Percentiles rank a stretch among this genome's conserved stretches.
Evolutionary conservation across 1,140 invertebrate species (phyloP).

Genomic region (Brevipalpus yothersi): DNA sequence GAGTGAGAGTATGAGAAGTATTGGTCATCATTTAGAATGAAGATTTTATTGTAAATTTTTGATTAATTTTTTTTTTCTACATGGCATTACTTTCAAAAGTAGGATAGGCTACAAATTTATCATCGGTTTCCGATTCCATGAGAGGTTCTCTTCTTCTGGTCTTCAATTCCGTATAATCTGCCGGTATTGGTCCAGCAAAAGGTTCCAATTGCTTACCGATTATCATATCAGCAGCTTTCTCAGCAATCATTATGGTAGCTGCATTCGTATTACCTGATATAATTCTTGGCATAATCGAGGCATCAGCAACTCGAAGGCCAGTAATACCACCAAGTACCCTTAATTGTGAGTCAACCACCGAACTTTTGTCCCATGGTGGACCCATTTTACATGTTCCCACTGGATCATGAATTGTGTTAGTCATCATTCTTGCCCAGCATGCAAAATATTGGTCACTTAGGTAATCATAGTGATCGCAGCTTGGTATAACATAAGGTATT

Average conservation of each 20-base stretch:
- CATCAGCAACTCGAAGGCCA: slow-evolving; percentile 13
- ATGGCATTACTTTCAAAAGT: too few relatives aligned
- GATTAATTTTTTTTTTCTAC: too few relatives aligned
- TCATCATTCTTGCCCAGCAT: slow-evolving; percentile 39
- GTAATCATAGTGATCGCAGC: slow-evolving; percentile 40
- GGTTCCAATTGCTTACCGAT: neutral
- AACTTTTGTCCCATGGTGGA: slow-evolving; percentile 30
- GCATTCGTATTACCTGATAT: slow-evolving; percentile 28
- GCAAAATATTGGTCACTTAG: slow-evolving; percentile 53
- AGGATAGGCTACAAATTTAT: too few relatives aligned
- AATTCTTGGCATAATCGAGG: slow-evolving; percentile 12
- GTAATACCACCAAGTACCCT: slow-evolving; percentile 9
- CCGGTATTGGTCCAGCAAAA: neutral
- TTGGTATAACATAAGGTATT: slow-evolving; percentile 28
- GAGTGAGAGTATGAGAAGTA: too few relatives aligned
- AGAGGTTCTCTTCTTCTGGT: too few relatives aligned
- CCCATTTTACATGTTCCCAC: slow-evolving; percentile 69
- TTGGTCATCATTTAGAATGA: too few relatives aligned
- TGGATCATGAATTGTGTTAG: slow-evolving; percentile 49
- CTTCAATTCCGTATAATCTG: neutral
- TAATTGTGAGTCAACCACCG: slow-evolving; percentile 32
- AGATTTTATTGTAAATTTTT: too few relatives aligned
- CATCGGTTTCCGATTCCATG: too few relatives aligned
- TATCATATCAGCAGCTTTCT: slow-evolving; percentile 24
- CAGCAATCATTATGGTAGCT: slow-evolving; percentile 25